Evolutionary conservation across 2,888 invertebrate genomes (phyloP).

Genomic region (Morpho achilles): DNA sequence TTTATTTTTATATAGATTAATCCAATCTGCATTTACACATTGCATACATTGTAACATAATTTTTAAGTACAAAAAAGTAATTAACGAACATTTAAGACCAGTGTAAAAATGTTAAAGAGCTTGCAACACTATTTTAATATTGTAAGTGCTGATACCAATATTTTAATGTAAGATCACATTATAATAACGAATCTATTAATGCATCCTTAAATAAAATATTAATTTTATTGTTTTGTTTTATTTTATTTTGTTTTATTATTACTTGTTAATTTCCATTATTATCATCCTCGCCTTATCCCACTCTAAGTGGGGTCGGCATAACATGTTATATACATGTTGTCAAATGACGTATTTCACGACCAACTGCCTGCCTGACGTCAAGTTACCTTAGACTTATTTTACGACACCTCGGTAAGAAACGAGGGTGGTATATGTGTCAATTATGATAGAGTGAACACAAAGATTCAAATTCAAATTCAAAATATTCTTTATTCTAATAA

Average conservation of each 20-base stretch:
- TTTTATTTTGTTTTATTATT: not conserved
- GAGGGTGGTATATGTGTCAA: no score
- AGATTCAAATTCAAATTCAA: no score
- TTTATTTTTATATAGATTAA: slow-evolving; percentile 2
- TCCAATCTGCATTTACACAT: slow-evolving; percentile 22
- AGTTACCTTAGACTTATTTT: no score
- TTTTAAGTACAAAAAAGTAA: slow-evolving; percentile 58
- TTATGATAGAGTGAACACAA: no score
- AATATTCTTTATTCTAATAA: no score
- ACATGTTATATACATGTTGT: no score
- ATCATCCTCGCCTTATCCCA: no score
- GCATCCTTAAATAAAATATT: slow-evolving; percentile 31
- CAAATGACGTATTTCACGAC: no score
- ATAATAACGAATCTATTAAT: slow-evolving; percentile 41
- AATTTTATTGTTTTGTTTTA: slow-evolving; percentile 12
- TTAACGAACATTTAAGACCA: slow-evolving; percentile 43
- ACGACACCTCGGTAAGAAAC: no score
- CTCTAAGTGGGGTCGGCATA: no score
- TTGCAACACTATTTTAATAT: slow-evolving; percentile 28
- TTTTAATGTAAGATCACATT: slow-evolving; percentile 60
- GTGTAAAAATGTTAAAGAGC: slow-evolving; percentile 47
- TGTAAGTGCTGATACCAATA: slow-evolving; percentile 67
- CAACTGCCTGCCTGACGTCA: no score
- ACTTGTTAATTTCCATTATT: not conserved
- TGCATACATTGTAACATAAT: slow-evolving; percentile 29